Percentiles rank a stretch among this genome's conserved stretches.
phyloP scores from a whole-genome alignment of 2,797 vertebrate species.

The Urophycis tenuis region DNA sequence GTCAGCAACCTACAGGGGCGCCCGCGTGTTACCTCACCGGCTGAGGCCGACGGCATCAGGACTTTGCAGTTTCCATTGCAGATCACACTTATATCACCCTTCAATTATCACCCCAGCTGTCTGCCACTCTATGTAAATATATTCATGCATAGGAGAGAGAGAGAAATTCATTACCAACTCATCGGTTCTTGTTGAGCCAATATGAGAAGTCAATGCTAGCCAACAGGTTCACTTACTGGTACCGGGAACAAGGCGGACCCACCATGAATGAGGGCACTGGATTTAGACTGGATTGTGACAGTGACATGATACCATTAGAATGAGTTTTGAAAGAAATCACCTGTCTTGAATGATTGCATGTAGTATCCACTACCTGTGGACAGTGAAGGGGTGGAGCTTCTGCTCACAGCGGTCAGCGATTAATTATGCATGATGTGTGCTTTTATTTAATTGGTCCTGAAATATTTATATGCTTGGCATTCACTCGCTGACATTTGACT shows the following conservation, averaged over 20 bases:
- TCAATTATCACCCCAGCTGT: too few relatives aligned
- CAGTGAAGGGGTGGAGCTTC: not conserved
- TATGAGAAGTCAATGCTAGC: not conserved
- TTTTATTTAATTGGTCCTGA: slow-evolving; percentile 73
- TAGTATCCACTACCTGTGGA: not conserved
- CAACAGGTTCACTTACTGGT: not conserved
- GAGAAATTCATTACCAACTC: too few relatives aligned
- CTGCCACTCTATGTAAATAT: too few relatives aligned
- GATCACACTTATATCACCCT: too few relatives aligned
- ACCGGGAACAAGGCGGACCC: not conserved
- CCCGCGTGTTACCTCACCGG: too few relatives aligned
- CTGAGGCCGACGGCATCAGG: too few relatives aligned
- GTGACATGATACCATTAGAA: not conserved
- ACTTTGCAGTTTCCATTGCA: too few relatives aligned
- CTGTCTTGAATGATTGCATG: not conserved
- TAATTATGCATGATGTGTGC: slow-evolving; percentile 70
- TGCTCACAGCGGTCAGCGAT: slow-evolving; percentile 51
- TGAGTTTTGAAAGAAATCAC: not conserved
- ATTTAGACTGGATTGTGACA: not conserved
- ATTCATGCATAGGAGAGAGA: too few relatives aligned
- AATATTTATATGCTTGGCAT: slow-evolving; percentile 68
- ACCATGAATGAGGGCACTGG: not conserved
- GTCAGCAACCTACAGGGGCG: too few relatives aligned
- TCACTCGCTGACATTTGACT: slow-evolving; percentile 67
- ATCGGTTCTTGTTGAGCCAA: too few relatives aligned